Evolutionary conservation across 2,888 invertebrate species (phyloP).

Genomic region (Tipula helvola): DNA sequence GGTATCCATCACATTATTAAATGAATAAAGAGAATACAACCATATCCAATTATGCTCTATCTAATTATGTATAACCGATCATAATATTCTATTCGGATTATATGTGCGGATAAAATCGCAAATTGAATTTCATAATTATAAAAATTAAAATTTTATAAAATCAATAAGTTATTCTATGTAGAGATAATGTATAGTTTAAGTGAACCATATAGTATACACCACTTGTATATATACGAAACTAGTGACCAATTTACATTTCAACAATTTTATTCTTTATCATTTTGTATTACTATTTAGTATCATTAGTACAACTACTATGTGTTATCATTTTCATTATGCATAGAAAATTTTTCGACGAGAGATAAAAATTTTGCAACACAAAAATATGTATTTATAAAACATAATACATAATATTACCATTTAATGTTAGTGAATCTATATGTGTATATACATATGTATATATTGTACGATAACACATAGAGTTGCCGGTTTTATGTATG

Average conservation of each 20-base stretch:
- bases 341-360: background rate
- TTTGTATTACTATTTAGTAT: background rate
- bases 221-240: background rate
- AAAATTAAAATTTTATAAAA: background rate
- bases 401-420: background rate
- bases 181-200: background rate
- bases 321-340: background rate
- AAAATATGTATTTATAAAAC: background rate
- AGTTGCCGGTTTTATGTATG: background rate
- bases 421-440: background rate
- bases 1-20: too few species aligned
- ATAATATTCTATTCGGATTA: background rate
- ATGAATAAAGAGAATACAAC: too few species aligned
- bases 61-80: background rate
- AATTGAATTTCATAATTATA: background rate
- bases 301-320: background rate
- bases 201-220: background rate
- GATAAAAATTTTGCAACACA: background rate
- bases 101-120: background rate
- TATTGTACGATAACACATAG: background rate
- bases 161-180: background rate
- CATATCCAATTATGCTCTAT: background rate
- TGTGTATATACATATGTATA: background rate
- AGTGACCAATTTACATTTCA: background rate
- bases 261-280: background rate